Base-by-base conservation (phyloP, 2,113 vertebrate genomes). In the Cnemophilus loriae region DNA sequence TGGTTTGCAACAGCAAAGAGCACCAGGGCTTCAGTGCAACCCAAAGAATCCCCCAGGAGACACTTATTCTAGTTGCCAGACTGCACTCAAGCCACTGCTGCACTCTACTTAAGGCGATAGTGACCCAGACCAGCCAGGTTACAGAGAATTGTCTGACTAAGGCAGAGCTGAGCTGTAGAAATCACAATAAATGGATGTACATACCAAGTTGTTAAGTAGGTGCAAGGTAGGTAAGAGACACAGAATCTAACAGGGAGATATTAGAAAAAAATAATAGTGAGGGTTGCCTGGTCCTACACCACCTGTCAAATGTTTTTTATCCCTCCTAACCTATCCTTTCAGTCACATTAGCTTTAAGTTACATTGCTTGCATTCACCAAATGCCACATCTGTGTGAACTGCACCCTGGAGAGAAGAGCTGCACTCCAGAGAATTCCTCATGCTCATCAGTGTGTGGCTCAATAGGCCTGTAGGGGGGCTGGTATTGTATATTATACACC, bases 361-460 rank as follows among this genome's bases (percentile, higher is more conserved):
- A 80, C 68, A 86, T 81, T 68, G 68, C 35, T 82, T 80, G 80
- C 86, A 90, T 96, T 87, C 90, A 84, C 49, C 2, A 10, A 92
- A 92, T 84, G 88, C 90, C 85, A 89, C 88, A 93, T 92, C 83
- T 90, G 85, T 68, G 87, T 71, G 82, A 94, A 77, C 60, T 41
- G 53, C 26, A 68, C 32, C 64, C 76, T 53, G 46, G 52, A 87
- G 57, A 95, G 76, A 53, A 68, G 76, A 71, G 55, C 60, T 90
- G 42, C 20, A 19, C 90, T 91, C 49, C 56, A 71, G 76, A 71
- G 77, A 90, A 97, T 97, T 97, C 92, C 95, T 95, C 50, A 4
- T 82, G 92, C 24, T 97, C 80, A 93, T 60, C 76, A 71, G 47
- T 7, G 71, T 94, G 92, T 91, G 86, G 73, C 69, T 94, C 49